These are phyloP conservation scores for Decapterus maruadsi DNA, from an alignment of 2,797 vertebrate genomes.

Conservation along the genomic window DNA sequence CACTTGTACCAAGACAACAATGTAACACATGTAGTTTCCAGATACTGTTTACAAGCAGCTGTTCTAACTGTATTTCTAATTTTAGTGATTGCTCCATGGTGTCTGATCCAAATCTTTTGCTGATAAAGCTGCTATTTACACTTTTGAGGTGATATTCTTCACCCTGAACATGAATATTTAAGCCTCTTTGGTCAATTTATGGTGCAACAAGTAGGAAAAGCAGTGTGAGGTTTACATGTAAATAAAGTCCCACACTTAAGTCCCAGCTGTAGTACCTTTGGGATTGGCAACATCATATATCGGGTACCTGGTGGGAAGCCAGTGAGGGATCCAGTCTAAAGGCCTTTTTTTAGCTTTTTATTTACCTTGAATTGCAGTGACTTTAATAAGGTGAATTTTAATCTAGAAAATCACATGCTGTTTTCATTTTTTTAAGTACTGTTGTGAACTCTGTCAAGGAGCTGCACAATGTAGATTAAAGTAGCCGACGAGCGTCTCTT, in stretches of 20 bases:
- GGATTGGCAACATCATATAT: background rate
- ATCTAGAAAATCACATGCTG: background rate
- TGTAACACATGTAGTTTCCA: background rate
- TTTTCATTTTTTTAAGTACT: constrained; percentile 25
- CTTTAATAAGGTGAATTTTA: background rate
- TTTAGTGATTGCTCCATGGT: background rate
- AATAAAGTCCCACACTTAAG: background rate
- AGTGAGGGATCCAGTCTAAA: background rate
- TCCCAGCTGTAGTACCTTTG: background rate
- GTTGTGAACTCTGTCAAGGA: constrained; percentile 1
- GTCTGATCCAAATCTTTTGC: background rate
- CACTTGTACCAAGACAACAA: background rate
- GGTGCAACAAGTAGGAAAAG: background rate
- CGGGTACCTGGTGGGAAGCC: background rate
- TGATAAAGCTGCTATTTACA: background rate
- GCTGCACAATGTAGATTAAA: constrained; percentile 11
- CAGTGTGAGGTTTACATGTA: background rate
- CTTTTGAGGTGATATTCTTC: background rate
- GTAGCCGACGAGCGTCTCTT: constrained; percentile 27
- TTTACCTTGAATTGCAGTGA: background rate
- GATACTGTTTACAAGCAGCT: background rate
- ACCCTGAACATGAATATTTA: background rate
- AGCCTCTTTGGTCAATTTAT: background rate
- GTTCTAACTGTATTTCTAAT: background rate
- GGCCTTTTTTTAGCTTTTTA: no score